Evolutionary conservation across 2,888 invertebrate genomes (phyloP).

Genomic region (Serrognathus titanus): DNA sequence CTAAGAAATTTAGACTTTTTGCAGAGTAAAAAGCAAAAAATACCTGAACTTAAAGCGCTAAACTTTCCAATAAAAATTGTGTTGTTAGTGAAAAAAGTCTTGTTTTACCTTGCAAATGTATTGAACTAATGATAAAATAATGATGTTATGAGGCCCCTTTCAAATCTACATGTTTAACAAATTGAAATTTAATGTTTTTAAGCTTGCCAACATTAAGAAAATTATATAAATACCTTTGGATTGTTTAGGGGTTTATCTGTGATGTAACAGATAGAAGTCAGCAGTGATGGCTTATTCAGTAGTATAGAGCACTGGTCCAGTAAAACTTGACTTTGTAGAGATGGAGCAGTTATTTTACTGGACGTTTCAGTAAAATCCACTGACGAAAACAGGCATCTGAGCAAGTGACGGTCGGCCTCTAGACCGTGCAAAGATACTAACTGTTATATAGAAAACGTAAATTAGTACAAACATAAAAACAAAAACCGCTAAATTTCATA

Average conservation of each 20-base stretch:
- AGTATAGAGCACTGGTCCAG: slow-evolving; percentile 74
- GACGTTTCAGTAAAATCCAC: slow-evolving; percentile 74
- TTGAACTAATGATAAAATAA: too few species aligned
- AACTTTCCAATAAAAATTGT: too few species aligned
- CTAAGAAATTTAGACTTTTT: too few species aligned
- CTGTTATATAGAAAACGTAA: slow-evolving; percentile 54
- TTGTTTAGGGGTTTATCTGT: slow-evolving; percentile 76
- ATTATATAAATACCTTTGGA: slow-evolving; percentile 60
- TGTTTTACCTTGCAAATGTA: too few species aligned
- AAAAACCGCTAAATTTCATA: slow-evolving; percentile 13
- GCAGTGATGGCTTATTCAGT: slow-evolving; percentile 81
- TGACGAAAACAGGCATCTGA: slow-evolving; percentile 89
- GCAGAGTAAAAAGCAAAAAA: too few species aligned
- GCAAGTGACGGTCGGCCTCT: slow-evolving; percentile 95
- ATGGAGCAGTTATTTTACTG: slow-evolving; percentile 56
- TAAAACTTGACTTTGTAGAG: slow-evolving; percentile 69
- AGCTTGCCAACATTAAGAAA: background rate
- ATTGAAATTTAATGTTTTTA: background rate
- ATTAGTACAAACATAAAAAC: background rate
- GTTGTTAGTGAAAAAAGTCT: too few species aligned
- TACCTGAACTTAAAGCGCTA: too few species aligned
- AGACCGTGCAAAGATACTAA: slow-evolving; percentile 88
- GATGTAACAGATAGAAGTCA: slow-evolving; percentile 84
- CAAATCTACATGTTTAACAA: background rate
- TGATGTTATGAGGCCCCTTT: too few species aligned